Percentiles rank a stretch among this genome's conserved stretches.
phyloP scores from a whole-genome alignment of 2,797 vertebrate species.

The Alcedo quadribrachys region DNA sequence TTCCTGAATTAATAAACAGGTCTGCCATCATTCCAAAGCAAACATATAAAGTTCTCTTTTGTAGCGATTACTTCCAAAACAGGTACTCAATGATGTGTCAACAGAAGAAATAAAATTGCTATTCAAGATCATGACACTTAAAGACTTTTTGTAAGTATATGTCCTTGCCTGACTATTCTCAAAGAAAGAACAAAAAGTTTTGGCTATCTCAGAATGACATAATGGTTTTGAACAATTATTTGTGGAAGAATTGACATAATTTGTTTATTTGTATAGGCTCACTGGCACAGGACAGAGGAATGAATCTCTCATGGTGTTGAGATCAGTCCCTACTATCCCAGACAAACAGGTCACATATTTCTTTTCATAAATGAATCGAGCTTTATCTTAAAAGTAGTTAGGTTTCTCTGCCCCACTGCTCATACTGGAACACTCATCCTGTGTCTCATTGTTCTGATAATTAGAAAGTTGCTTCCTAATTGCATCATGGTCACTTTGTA shows the following conservation, averaged over 20 bases:
- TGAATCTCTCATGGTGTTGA: background rate
- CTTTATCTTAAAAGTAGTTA: constrained; percentile 45
- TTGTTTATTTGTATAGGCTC: background rate
- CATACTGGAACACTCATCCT: constrained; percentile 57
- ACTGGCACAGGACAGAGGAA: background rate
- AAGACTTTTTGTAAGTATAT: background rate
- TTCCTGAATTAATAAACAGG: background rate
- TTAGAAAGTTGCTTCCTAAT: constrained; percentile 64
- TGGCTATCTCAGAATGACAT: background rate
- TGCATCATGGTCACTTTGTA: constrained; percentile 48
- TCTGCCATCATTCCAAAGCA: background rate
- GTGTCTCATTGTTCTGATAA: constrained; percentile 60
- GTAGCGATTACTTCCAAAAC: background rate
- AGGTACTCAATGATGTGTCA: background rate
- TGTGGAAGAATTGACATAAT: constrained; percentile 27
- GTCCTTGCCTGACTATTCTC: background rate
- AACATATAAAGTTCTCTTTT: background rate
- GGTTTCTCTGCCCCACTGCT: constrained; percentile 69
- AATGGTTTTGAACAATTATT: background rate
- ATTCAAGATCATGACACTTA: background rate
- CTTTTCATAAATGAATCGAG: background rate
- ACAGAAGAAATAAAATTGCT: background rate
- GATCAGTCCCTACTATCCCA: background rate
- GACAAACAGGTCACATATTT: constrained; percentile 1
- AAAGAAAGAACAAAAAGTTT: constrained; percentile 13